These are phyloP conservation scores for Chaetura pelagica DNA, from an alignment of 2,113 vertebrate genomes.

Conservation along the genomic window DNA sequence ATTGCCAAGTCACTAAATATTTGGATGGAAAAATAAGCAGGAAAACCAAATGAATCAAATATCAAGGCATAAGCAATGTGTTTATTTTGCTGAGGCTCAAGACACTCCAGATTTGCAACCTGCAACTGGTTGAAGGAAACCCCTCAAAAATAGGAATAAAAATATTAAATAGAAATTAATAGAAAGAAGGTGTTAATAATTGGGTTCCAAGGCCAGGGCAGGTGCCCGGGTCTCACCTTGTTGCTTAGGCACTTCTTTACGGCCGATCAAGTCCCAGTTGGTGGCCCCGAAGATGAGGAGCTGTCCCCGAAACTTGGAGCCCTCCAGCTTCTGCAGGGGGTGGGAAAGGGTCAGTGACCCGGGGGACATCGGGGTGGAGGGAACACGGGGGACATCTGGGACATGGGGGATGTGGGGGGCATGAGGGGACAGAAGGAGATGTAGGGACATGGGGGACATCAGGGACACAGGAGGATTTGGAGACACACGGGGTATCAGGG, in stretches of 20 bases:
- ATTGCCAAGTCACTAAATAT: no score
- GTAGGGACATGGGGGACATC: not conserved
- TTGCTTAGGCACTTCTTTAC: conserved; percentile 95
- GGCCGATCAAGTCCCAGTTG: conserved; percentile 97
- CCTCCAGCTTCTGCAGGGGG: conserved; percentile 88
- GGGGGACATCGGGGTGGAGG: not conserved
- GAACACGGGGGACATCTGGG: no score
- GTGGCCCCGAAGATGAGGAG: conserved; percentile 95
- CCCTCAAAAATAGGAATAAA: not conserved
- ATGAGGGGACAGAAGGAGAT: not conserved
- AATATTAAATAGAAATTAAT: not conserved
- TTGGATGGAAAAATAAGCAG: no score
- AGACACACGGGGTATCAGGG: no score
- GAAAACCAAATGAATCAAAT: no score
- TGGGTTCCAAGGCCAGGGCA: no score
- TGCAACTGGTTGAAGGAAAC: not conserved
- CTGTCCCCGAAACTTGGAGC: conserved; percentile 90
- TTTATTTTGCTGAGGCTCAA: no score
- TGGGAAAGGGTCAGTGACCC: not conserved
- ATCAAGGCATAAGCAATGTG: no score
- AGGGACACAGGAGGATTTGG: no score
- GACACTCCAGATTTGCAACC: no score
- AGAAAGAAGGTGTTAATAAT: not conserved
- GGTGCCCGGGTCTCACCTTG: conserved; percentile 81
- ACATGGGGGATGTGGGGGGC: no score